Base-by-base conservation (phyloP, 2,888 invertebrate species). In the Allacma fusca region DNA sequence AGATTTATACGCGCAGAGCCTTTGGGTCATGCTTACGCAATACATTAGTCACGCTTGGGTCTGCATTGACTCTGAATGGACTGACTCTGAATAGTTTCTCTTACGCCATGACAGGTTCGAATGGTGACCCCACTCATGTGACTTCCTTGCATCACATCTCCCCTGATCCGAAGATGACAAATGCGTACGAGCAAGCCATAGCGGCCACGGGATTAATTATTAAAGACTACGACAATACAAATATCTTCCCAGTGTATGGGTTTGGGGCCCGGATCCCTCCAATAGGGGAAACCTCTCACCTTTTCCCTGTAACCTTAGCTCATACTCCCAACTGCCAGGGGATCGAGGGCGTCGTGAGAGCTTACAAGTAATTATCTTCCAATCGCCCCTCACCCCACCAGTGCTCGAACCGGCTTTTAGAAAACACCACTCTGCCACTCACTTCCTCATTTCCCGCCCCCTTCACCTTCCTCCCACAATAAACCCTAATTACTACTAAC, bases 241-340 rank as follows among this genome's bases (percentile, higher is more conserved):
- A 90, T 83, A 86, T 86, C 83, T 88, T 88, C 82, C 87, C 88
- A 2, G 87, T 87, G 19, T 84, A 87, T 59, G 88, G 88, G 5
- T 88, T 88, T 81, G 88, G 88, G 12, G 88, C 88, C 12, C 86
- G 88, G 80, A 83, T 89, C 71, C 88, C 89, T 21, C 89, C 88
- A 1, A 85, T 87, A 78, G 87, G 87, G 7, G 79, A 80, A 28
- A 88, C 89, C 0, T 88, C 88, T 13, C 89, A 89, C 83, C 88
- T 89, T 80, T 88, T 87, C 81, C 85, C 85, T 62, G 81, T 87
- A 0, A 85, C 84, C 26, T 77, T 85, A 21, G 86, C 87, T 0
- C 16, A 50, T 16, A 87, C 88, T 80, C 88, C 89, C 0, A 87
- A 86, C 78, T 87, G 87, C 68, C 81, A 83, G 65, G 87, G 87